Conservation (phyloP, 1,140 invertebrate species). For the Polyergus mexicanus region DNA sequence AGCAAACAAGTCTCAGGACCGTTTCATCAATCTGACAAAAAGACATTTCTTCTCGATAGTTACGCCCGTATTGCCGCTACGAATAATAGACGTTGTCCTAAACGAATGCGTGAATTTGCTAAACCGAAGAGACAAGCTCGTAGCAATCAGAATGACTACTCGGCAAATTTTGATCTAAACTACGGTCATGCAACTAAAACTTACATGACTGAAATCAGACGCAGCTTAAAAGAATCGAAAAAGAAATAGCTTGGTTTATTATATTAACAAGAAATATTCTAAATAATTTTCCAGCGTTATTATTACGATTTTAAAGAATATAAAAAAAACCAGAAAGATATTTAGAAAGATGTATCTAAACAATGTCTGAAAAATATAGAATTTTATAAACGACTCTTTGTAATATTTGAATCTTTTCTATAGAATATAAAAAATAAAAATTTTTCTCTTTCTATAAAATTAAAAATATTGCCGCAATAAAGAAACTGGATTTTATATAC, state of each 20-base stretch:
- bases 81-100: constrained; percentile 69
- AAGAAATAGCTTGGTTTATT: not conserved
- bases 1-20: constrained; percentile 61
- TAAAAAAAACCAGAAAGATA: not conserved
- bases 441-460: not conserved
- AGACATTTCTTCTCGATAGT: constrained; percentile 64
- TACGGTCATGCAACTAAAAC: constrained; percentile 52
- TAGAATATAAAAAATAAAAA: constrained; percentile 1
- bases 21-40: constrained; percentile 52
- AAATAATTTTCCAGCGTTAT: not conserved
- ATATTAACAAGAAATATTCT: not conserved
- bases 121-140: constrained; percentile 66
- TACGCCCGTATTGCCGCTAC: constrained; percentile 72
- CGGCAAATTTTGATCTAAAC: constrained; percentile 47
- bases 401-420: not conserved
- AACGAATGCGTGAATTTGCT: constrained; percentile 67
- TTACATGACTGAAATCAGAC: not conserved
- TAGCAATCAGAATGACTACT: not conserved
- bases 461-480: constrained; percentile 2
- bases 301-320: not conserved
- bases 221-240: constrained; percentile 2
- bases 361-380: not conserved
- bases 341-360: not conserved
- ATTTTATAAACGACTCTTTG: not conserved
- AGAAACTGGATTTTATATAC: not conserved